Base-by-base conservation (phyloP, 1,140 invertebrate species). In the Euborellia annulipes region DNA sequence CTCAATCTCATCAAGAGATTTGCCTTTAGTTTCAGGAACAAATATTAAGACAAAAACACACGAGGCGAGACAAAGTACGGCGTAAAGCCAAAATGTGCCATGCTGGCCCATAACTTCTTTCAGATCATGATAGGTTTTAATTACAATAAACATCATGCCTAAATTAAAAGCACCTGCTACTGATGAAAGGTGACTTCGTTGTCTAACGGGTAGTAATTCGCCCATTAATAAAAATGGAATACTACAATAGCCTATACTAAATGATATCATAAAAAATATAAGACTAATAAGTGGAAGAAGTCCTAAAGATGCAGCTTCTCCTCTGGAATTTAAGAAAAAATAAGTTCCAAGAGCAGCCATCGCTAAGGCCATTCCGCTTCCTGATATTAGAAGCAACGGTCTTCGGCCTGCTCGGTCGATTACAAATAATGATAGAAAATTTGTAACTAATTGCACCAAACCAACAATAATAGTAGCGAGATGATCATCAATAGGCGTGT, bases 391-490 rank as follows among this genome's bases (percentile, higher is more conserved):
- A 47, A 70, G 60, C 1, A 76, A 54, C 1, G 63, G 46, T 40
- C 68, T 64, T 47, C 69, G 58, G 8, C 71, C 71, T 32, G 69
- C 59, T 50, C 63, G 68, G 47, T 72, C 73, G 53, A 70, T 64
- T 49, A 64, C 66, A 30, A 61, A 55, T 0, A 65, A 55, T 0
- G 71, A 68, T 9, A 68, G 56, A 3, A 73, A 58, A 2, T 69
- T 65, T 43, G 70, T 69, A 0, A 71, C 27, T 1, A 77, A 54
- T 48, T 76, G 73, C 19, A 75, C 69, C 0, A 65, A 19, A 0
- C 78, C 80, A 36, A 85, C 69, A 16, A 82, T 62, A 8, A 82
- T 75, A 3, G 80, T 72, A 0, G 72, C 68, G 3, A 73, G 30
- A 47, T 72, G 68, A 0, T 75, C 65, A 36, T 70, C 64, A 1